phyloP scores from a whole-genome alignment of 2,113 vertebrate genomes.

The Dolichallabes microphthalmus region DNA sequence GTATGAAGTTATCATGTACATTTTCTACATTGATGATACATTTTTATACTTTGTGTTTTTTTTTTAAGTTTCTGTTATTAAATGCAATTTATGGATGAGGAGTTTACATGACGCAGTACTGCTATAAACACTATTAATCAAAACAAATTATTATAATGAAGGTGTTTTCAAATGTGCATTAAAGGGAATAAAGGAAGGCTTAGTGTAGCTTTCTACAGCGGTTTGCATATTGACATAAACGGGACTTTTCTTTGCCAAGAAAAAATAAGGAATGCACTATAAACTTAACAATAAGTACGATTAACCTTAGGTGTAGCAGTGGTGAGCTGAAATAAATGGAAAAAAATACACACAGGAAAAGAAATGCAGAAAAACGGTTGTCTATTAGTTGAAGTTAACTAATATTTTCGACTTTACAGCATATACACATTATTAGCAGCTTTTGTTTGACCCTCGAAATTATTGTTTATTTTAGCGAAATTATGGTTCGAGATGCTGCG shows the following conservation, averaged over 20 bases:
- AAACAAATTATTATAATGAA: conserved; percentile 82
- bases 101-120: conserved; percentile 73
- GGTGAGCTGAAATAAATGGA: conserved; percentile 47
- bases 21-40: conserved; percentile 49
- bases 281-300: conserved; percentile 66
- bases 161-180: conserved; percentile 78
- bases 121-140: conserved; percentile 80
- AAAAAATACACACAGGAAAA: conserved; percentile 10
- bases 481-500: not conserved
- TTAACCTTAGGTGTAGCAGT: conserved; percentile 63
- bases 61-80: conserved; percentile 77
- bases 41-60: conserved; percentile 63
- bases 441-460: conserved; percentile 15
- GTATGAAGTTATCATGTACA: conserved; percentile 32
- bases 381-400: conserved; percentile 10
- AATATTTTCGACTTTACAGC: conserved; percentile 18
- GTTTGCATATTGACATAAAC: conserved; percentile 66
- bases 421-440: conserved; percentile 21
- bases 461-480: conserved; percentile 6
- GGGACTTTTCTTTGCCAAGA: conserved; percentile 62
- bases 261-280: conserved; percentile 63
- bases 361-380: not conserved
- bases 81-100: conserved; percentile 77
- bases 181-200: conserved; percentile 74
- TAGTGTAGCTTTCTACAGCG: conserved; percentile 59